Base-by-base conservation (phyloP, 2,888 invertebrate genomes). In the Cryptus viduatorius region DNA sequence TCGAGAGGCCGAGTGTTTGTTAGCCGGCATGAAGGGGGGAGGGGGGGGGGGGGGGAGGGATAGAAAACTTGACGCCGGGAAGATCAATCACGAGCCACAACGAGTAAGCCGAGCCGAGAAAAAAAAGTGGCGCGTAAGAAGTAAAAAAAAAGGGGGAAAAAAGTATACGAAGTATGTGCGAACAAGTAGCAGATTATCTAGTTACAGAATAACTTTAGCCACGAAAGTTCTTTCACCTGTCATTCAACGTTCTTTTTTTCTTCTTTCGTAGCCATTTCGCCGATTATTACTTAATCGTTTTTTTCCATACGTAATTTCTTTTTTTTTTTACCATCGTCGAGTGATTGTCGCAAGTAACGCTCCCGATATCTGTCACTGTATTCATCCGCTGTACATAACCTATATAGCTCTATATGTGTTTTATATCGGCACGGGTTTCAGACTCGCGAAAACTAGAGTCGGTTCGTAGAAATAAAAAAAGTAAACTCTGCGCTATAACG, bases 41-140 rank as follows among this genome's bases (percentile, higher is more conserved):
- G 31, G 37, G 29, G 59, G 29, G 59, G n/a, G n/a, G n/a, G 31
- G 59, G 59, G 56, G 16, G 46, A 37, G 37, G 37, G 37, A 37
- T 37, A 37, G 67, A 67, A 56, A 53, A 56, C 44, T 67, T 61
- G 42, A 67, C 53, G 59, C n/a, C 44, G 56, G 69, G 53, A 71
- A 71, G 71, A 71, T 79, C 56, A 67, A 73, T 79, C 73, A 73
- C 31, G 71, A 64, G 64, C 37, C 64, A 73, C 78, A 69, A 69
- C 78, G 79, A 73, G 67, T 67, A 50, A 73, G 73, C 19, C 31
- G 73, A 67, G 72, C 56, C 14, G 12, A 37, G n/a, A 56, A 53
- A 56, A 56, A 31, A 56, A 71, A 53, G 19, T 56, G 48, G 24
- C 59, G 31, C 59, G 71, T 14, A 56, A 71, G 42, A 19, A 16